Conservation (phyloP, 2,797 vertebrate genomes). For the Cyprinella venusta region DNA sequence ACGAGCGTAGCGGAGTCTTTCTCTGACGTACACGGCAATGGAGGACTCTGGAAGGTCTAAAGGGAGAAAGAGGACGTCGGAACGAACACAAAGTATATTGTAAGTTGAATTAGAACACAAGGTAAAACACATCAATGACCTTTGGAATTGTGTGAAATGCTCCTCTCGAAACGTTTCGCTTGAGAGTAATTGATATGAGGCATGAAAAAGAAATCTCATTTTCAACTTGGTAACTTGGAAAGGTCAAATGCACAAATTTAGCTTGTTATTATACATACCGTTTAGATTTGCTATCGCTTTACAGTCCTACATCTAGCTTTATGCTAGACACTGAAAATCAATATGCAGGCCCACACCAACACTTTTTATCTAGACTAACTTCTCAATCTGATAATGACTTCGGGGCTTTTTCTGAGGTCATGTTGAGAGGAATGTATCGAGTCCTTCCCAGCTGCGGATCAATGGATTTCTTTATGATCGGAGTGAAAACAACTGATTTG, state of each 20-base stretch:
- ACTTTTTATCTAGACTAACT: constrained; percentile 35
- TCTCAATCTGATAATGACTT: constrained; percentile 47
- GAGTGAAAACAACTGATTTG: constrained; percentile 36
- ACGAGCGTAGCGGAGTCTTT: constrained; percentile 63
- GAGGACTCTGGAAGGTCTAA: constrained; percentile 52
- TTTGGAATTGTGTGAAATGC: neutral
- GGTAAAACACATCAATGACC: neutral
- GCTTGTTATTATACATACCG: neutral
- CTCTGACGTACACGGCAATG: constrained; percentile 55
- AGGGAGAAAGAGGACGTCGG: constrained; percentile 9
- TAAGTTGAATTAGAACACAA: neutral
- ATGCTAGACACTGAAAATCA: constrained; percentile 31
- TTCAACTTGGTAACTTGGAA: constrained; percentile 1
- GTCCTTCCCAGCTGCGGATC: constrained; percentile 11
- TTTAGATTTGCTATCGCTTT: constrained; percentile 4
- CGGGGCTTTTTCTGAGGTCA: constrained; percentile 19
- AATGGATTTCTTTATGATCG: constrained; percentile 29
- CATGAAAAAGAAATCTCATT: neutral
- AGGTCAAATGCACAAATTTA: constrained; percentile 17
- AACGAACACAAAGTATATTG: neutral
- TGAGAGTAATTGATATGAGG: constrained; percentile 8
- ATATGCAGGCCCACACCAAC: constrained; percentile 11
- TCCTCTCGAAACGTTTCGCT: neutral
- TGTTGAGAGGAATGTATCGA: constrained; percentile 11
- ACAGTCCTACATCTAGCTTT: neutral